Base-by-base conservation (phyloP, 2,888 invertebrate species). In the Nomada fabriciana region DNA sequence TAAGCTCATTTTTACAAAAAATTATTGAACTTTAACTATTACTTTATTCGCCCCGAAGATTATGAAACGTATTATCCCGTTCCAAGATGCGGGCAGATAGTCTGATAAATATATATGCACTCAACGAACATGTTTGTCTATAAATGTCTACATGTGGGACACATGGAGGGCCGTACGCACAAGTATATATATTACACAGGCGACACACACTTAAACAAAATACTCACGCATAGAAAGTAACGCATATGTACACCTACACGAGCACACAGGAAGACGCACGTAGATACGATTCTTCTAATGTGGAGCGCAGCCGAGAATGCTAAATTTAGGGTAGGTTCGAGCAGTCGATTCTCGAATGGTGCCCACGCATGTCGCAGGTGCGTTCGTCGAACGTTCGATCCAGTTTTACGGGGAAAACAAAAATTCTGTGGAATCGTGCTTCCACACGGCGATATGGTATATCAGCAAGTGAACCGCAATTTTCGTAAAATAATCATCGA, bases 241-340 rank as follows among this genome's bases (percentile, higher is more conserved):
- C 42, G n/a, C 42, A 20, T 20, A 18, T 57, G 36, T 57, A 23
- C 53, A 65, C 59, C 59, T 63, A n/a, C 57, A 69, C 69, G 57
- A 61, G 55, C 42, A 74, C 61, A 63, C 10, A 29, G 36, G 53
- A 36, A 59, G 29, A 50, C 59, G 73, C 76, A 64, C 72, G 80
- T 65, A 84, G 78, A 75, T 80, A 61, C 69, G 85, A 85, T 86
- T 87, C 70, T 78, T 80, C 89, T 87, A 83, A 91, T 91, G 90
- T 91, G 87, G 91, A 89, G 65, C 91, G 86, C 85, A 86, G 85
- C 80, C 89, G 88, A 89, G 88, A 89, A 89, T 84, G 86, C 89
- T 91, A 91, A 91, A 91, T 91, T 91, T 91, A 91, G 90, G 89
- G 85, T 86, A 88, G 89, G 89, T 88, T 86, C 86, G 84, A 87